Conservation (phyloP, 2,888 invertebrate genomes). For the Cataglyphis altisquamis region DNA sequence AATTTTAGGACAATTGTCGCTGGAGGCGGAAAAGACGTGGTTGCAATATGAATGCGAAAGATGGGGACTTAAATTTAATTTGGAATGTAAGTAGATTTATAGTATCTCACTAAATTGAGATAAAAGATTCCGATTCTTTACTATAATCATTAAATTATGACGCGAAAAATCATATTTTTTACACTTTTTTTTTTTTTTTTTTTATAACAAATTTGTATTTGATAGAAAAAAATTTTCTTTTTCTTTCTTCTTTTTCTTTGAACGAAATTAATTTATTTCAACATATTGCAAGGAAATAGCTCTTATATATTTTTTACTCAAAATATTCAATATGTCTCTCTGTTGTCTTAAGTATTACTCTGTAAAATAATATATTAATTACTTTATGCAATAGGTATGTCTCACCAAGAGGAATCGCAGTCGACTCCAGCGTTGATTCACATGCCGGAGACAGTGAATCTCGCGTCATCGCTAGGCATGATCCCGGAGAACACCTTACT, state of each 20-base stretch:
- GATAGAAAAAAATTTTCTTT: not conserved
- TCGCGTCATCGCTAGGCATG: slow-evolving; percentile 91
- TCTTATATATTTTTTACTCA: not conserved
- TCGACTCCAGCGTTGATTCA: slow-evolving; percentile 95
- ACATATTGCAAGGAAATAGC: not conserved
- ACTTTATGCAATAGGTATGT: slow-evolving; percentile 88
- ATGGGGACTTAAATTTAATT: slow-evolving; percentile 94
- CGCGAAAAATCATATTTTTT: not conserved
- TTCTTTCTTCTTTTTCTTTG: not conserved
- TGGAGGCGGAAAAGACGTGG: slow-evolving; percentile 96
- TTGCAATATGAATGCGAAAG: slow-evolving; percentile 95
- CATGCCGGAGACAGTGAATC: slow-evolving; percentile 88
- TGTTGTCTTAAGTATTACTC: not conserved
- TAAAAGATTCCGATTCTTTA: not conserved
- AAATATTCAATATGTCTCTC: not conserved
- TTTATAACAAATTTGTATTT: not conserved
- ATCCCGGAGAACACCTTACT: slow-evolving; percentile 95
- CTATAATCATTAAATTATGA: not conserved
- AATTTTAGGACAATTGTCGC: slow-evolving; percentile 92
- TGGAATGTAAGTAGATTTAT: slow-evolving; percentile 90
- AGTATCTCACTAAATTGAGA: slow-evolving; percentile 18
- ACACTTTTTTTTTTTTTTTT: not conserved
- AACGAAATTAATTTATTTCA: not conserved
- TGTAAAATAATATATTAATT: slow-evolving; percentile 15
- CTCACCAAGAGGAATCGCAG: slow-evolving; percentile 96